Base-by-base conservation (phyloP, 2,113 vertebrate genomes). In the Saguinus midas region DNA sequence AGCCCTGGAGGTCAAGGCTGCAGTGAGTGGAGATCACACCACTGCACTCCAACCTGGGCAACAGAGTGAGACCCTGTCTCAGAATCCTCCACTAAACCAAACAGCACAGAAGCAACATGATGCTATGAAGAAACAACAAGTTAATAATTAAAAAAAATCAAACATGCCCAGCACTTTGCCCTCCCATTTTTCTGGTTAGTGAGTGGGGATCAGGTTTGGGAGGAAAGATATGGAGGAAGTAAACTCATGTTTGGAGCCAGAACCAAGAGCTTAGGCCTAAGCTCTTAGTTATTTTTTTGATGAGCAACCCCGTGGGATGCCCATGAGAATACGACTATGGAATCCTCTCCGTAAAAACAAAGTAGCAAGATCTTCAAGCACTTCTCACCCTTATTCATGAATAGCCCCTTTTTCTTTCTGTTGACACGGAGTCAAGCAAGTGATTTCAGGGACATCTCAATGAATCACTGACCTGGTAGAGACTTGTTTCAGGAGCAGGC, bases 401-500 rank as follows among this genome's bases (percentile, higher is more conserved):
- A 83, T 75, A 96, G 48, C 8, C 16, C 25, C 10, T 20, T 64
- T 94, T 40, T 80, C 91, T 87, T 66, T 84, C 82, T 89, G 79
- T 87, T 35, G 75, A 75, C 8, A 37, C 1, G 5, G 52, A 95
- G 80, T 61, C 32, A 48, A 81, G 58, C 57, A 40, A 27, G 48
- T 68, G 73, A 68, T n/a, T 79, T 82, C 87, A 92, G 90, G 92
- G 81, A 27, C 17, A 1, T 37, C 72, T 68, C 6, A n/a, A 8
- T 93, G 93, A 88, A 40, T 93, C 91, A 76, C 85, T 16, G 90
- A 66, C 64, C 23, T 0, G 12, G 57, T 5, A 79, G 61, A 87
- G 93, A 91, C 92, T 93, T 92, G 92, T 96, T 85, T 43, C 23
- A 45, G 57, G 64, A 64, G n/a, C 37, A 45, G 27, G n/a, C 52